Evolutionary conservation across 2,888 invertebrate species (phyloP).

Genomic region (Urechis unicinctus): DNA sequence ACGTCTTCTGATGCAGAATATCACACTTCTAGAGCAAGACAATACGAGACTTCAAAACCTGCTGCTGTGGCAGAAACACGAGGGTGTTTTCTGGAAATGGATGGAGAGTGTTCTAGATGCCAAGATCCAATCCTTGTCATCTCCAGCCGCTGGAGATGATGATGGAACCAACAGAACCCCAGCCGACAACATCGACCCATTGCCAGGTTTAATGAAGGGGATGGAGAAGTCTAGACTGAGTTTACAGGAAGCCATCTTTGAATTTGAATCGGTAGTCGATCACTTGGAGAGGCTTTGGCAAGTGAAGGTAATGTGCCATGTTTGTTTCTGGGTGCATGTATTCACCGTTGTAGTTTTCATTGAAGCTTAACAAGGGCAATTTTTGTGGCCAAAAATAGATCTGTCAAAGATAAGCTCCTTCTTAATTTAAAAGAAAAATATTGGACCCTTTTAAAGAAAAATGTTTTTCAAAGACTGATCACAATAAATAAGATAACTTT

Average conservation of each 20-base stretch:
- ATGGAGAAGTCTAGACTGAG: slow-evolving; percentile 23
- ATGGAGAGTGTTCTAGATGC: slow-evolving; percentile 43
- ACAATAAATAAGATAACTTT: background rate
- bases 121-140: too few species aligned
- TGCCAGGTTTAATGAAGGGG: too few species aligned
- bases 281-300: slow-evolving; percentile 26
- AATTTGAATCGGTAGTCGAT: slow-evolving; percentile 35
- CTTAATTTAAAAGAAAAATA: too few species aligned
- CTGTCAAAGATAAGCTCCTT: too few species aligned
- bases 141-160: background rate
- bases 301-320: slow-evolving; percentile 5
- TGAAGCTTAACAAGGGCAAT: too few species aligned
- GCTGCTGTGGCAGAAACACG: slow-evolving; percentile 37
- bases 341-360: too few species aligned
- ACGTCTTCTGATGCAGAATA: too few species aligned
- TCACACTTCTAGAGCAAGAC: slow-evolving; percentile 37
- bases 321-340: too few species aligned
- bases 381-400: too few species aligned
- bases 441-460: too few species aligned
- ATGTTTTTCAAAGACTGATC: too few species aligned
- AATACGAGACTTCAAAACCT: slow-evolving; percentile 36
- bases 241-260: slow-evolving; percentile 32
- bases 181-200: background rate
- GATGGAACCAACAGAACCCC: background rate
- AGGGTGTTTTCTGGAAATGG: slow-evolving; percentile 47